phyloP scores from a whole-genome alignment of 2,888 invertebrate genomes.

The Tenthredo scrophulariae region DNA sequence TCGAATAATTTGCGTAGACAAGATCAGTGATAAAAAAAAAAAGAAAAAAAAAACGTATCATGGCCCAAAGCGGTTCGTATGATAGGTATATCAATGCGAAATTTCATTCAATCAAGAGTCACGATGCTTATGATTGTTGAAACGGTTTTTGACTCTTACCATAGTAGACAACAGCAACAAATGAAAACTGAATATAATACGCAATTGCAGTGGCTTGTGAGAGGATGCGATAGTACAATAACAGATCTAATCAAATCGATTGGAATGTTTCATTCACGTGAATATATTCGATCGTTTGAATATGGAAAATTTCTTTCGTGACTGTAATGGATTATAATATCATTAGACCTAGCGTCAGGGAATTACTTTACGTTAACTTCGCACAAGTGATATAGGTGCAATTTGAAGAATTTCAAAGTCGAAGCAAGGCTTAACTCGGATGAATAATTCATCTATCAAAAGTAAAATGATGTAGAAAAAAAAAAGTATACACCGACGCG shows the following conservation, averaged over 20 bases:
- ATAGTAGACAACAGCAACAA: neutral
- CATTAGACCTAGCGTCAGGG: neutral
- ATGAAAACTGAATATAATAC: neutral
- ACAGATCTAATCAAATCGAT: neutral
- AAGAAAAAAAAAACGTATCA: neutral
- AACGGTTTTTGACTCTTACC: neutral
- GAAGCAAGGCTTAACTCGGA: neutral
- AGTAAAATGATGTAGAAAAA: neutral
- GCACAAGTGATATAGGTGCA: neutral
- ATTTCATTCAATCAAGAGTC: neutral
- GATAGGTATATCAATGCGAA: neutral
- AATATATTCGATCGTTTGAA: neutral
- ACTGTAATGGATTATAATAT: neutral
- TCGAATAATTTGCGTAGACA: neutral
- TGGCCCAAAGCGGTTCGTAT: neutral
- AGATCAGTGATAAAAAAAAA: neutral
- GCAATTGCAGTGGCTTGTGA: neutral
- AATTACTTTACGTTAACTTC: neutral
- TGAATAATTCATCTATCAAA: neutral
- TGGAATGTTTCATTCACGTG: conserved; percentile 33
- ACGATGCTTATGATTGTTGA: neutral
- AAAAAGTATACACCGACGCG: neutral
- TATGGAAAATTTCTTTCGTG: conserved; percentile 10
- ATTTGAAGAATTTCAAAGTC: neutral
- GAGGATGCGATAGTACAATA: neutral